Percentiles rank a stretch among this genome's conserved stretches.
Evolutionary conservation across 2,797 vertebrate genomes (phyloP).

Genomic region (Halcyon smyrnensis): DNA sequence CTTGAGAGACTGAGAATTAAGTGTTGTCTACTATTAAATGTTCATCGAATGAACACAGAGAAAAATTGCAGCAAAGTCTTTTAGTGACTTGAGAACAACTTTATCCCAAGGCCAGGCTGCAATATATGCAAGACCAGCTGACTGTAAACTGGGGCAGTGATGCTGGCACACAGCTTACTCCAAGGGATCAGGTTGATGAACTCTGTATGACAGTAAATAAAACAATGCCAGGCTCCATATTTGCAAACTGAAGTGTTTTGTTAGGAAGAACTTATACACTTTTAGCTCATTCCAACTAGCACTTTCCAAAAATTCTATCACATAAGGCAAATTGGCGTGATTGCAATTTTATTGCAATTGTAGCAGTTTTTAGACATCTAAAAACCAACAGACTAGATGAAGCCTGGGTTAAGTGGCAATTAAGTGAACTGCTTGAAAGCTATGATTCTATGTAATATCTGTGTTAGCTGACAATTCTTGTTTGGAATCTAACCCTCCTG

Average conservation of each 20-base stretch:
- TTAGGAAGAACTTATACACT: background rate
- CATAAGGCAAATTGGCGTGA: background rate
- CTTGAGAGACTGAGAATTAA: background rate
- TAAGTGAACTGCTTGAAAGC: background rate
- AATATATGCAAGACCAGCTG: background rate
- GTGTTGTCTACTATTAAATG: background rate
- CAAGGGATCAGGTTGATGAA: background rate
- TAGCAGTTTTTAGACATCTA: background rate
- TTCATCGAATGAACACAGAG: background rate
- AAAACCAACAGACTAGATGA: background rate
- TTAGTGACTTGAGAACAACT: background rate
- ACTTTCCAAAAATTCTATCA: background rate
- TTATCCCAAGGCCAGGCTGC: background rate
- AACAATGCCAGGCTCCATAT: background rate
- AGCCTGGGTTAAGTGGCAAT: background rate
- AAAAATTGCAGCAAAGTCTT: background rate
- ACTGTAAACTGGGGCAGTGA: background rate
- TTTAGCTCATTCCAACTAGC: background rate
- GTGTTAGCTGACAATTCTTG: accelerated
- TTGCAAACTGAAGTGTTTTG: background rate
- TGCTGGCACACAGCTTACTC: background rate
- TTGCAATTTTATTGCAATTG: background rate
- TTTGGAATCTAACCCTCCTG: background rate
- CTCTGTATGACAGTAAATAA: background rate
- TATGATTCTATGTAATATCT: background rate